phyloP scores from a whole-genome alignment of 2,797 vertebrate species.

The Carapus acus region DNA sequence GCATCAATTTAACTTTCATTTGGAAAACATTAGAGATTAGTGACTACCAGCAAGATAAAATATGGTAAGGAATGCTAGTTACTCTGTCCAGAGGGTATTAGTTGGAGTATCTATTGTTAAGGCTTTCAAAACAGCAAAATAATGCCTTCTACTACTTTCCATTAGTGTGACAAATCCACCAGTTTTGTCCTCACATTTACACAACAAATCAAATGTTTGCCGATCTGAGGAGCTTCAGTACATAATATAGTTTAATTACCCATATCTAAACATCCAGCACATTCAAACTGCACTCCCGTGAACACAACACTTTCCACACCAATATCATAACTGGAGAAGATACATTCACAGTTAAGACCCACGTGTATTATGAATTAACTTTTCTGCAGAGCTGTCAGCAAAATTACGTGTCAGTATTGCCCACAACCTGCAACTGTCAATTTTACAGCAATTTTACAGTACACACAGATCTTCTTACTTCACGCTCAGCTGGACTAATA shows the following conservation, averaged over 20 bases:
- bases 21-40: slow-evolving; percentile 37
- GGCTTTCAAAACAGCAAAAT: slow-evolving; percentile 11
- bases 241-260: too few relatives aligned
- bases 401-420: too few relatives aligned
- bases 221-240: neutral
- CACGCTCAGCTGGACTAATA: slow-evolving; percentile 44
- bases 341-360: too few relatives aligned
- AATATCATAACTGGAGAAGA: too few relatives aligned
- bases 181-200: slow-evolving; percentile 9
- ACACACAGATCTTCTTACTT: slow-evolving; percentile 38
- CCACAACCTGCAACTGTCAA: too few relatives aligned
- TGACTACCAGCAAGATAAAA: slow-evolving; percentile 51
- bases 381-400: too few relatives aligned
- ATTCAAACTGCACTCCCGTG: neutral
- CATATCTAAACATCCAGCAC: neutral
- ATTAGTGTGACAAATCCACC: slow-evolving; percentile 5
- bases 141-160: slow-evolving; percentile 4
- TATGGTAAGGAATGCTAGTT: slow-evolving; percentile 33
- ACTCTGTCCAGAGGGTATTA: slow-evolving; percentile 41
- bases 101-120: slow-evolving; percentile 28
- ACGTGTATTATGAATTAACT: too few relatives aligned
- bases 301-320: too few relatives aligned
- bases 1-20: slow-evolving; percentile 26
- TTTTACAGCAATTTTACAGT: slow-evolving; percentile 17
- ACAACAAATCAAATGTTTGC: neutral